Base-by-base conservation (phyloP, 2,888 invertebrate genomes). In the Rhagophthalmus giganteus region DNA sequence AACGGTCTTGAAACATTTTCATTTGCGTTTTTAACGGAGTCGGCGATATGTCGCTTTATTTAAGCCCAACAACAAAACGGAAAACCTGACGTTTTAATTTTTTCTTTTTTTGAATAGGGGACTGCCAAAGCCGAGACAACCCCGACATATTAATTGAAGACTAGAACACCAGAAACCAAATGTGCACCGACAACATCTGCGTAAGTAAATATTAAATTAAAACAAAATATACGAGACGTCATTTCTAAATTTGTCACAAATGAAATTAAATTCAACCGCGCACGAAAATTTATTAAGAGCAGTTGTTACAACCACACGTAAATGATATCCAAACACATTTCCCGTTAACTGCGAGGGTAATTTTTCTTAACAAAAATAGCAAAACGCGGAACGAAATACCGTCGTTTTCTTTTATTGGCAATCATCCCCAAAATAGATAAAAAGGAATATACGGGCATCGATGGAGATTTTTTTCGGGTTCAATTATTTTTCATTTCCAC, bases 171-270 rank as follows among this genome's bases (percentile, higher is more conserved):
- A 45, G 45, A 28, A 33, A 13, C 25, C 47, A 54, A 57, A 58
- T 60, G 60, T 58, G 55, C 58, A 15, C 24, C 28, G 58, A 56
- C 54, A 52, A 50, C 50, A 57, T 59, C 45, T 59, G 55, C 41
- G 55, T 57, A 50, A 57, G 57, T 59, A 55, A 50, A 55, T 55
- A 56, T 42, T 44, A 44, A 47, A 39, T 47, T 47, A 31, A 37
- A 45, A 37, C 45, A 14, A 34, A 38, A 46, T 38, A 14, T 30
- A 31, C 13, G 27, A 47, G 12, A 31, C 27, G 42, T 42, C 42
- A 44, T 24, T 28, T 42, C 37, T 42, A 50, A 50, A 50, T 42
- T 50, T 38, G 50, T 44, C 50, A 16, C 26, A 38, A 38, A 48
- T 37, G 31, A 48, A 48, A 40, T 40, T 39, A 48, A 48, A 48